Conservation (phyloP, 2,113 vertebrate species). For the Peromyscus maniculatus region DNA sequence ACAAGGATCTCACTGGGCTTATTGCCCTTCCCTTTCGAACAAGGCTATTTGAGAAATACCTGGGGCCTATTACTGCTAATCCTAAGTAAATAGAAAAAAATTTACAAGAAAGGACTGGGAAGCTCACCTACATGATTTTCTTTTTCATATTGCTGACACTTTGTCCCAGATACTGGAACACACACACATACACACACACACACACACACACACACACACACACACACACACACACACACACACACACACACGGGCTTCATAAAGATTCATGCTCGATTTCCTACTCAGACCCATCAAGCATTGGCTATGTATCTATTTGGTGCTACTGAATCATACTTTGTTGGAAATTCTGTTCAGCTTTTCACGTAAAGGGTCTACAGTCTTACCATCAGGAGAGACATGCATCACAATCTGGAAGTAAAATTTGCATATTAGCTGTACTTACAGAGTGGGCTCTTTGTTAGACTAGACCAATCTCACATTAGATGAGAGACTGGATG, state of each 20-base stretch:
- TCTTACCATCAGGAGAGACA: background rate
- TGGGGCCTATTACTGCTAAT: background rate
- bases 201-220: background rate
- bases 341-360: background rate
- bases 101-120: background rate
- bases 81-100: background rate
- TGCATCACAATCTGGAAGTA: background rate
- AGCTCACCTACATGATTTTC: background rate
- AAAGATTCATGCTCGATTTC: background rate
- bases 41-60: conserved; percentile 39
- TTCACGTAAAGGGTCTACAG: background rate
- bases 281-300: background rate
- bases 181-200: background rate
- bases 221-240: background rate
- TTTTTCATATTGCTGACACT: background rate
- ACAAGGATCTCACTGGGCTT: background rate
- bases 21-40: background rate
- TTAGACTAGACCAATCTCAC: background rate
- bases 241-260: background rate
- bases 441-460: background rate
- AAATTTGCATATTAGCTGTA: background rate
- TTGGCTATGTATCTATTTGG: background rate
- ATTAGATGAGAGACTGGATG: background rate
- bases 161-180: background rate
- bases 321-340: background rate